phyloP scores from a whole-genome alignment of 2,797 vertebrate species.

The Chiroxiphia lanceolata region DNA sequence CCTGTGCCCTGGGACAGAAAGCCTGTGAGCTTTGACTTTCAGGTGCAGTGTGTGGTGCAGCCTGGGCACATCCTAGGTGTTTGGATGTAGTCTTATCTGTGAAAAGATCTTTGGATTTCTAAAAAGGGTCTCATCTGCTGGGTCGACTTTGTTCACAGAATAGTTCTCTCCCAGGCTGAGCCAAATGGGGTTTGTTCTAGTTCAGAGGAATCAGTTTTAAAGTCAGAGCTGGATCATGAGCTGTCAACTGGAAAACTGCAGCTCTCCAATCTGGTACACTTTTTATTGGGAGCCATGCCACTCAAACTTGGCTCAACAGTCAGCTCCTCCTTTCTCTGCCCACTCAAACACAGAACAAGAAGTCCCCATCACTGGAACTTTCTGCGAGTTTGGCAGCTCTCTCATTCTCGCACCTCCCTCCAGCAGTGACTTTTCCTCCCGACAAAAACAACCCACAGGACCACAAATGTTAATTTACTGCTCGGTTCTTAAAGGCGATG shows the following conservation, averaged over 20 bases:
- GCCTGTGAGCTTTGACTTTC: too few relatives aligned
- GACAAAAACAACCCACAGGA: not conserved
- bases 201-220: not conserved
- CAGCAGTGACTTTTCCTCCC: not conserved
- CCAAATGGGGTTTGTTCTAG: not conserved
- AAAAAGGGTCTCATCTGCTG: not conserved
- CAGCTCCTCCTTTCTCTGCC: slow-evolving; percentile 16
- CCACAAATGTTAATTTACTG: not conserved
- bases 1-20: too few relatives aligned
- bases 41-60: too few relatives aligned
- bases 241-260: not conserved
- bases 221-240: not conserved
- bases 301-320: not conserved
- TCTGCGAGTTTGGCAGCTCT: not conserved
- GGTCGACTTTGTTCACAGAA: not conserved
- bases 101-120: not conserved
- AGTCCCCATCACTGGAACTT: not conserved
- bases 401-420: not conserved
- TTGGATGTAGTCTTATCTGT: not conserved
- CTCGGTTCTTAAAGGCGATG: not conserved
- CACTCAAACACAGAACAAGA: slow-evolving; percentile 14
- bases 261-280: not conserved
- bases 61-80: not conserved
- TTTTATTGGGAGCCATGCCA: slow-evolving; percentile 28
- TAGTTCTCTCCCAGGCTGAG: not conserved